Evolutionary conservation across 2,797 vertebrate genomes (phyloP), one percentile per base, ranked within the genome.

Genomic region (Microhierax caerulescens): DNA sequence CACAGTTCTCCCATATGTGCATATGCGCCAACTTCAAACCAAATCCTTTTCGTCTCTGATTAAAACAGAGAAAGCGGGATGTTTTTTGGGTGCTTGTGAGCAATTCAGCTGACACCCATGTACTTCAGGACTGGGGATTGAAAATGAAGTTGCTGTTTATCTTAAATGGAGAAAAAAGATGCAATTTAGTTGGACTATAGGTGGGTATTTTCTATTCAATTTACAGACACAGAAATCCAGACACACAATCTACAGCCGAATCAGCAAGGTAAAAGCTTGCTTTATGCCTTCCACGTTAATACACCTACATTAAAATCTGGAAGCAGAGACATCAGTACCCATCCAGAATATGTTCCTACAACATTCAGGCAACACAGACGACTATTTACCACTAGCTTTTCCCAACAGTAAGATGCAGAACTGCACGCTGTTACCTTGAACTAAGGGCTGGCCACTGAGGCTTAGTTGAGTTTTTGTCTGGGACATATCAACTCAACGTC

Each of bases 21-120:
- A 77, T 24, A 43, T 27, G 24, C 47, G 18, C 20, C 30, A 84
- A 50, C 14, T 80, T 61, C 43, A 81, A 74, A 30, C 3, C 20
- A 70, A 89, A 81, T 41, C 41, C 17, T 76, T 37, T 54, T 37
- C 1, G 22, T 9, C 5, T 47, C 63, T 56, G 24, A 56, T 68
- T 93, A 50, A 25, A 65, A 23, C 4, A 54, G 15, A 76, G 11
- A 65, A 39, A 69, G 3, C 8, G 7, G 5, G 2, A 0, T 0
- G 5, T 45, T 70, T 74, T 73, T 59, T 50, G 25, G 11, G 23
- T 59, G 23, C 23, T 37, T 25, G 6, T 24, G n/a, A 61, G 11
- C 1, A 0, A 70, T 59, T 59, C 18, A 32, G 10, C 34, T 53
- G 32, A 30, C 56, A 80, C 3, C 2, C 37, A 19, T 3, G 4